Evolutionary conservation across 2,888 invertebrate genomes (phyloP), one percentile per base, ranked within the genome.

Genomic region (Acanthosepion lycidas): DNA sequence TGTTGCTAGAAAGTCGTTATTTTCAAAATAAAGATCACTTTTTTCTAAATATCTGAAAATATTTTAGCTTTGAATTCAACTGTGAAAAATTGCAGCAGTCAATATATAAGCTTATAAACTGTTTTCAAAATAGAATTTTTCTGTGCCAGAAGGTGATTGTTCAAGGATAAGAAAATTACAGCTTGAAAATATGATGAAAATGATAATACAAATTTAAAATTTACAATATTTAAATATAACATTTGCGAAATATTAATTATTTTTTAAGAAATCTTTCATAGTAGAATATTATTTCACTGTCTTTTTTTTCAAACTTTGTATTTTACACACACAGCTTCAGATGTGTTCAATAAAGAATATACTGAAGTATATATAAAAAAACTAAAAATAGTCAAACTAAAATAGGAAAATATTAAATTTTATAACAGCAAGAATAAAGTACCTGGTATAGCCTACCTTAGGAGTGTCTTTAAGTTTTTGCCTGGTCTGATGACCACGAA

Each of bases 401-500:
- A 78, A n/a, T 33, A 15, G 18, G n/a, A 78, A 78, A 78, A 78
- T 3, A 33, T 78, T 78, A n/a, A 33, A n/a, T 78, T n/a, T 78
- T 33, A 78, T 23, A 78, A 33, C n/a, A 78, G 78, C n/a, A 33
- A 12, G n/a, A 78, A 78, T 4, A 78, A 78, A 78, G n/a, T n/a
- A 78, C 78, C 78, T 15, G n/a, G n/a, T 18, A 78, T 78, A 78
- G 78, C 94, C 94, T 94, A 94, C 94, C 94, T 94, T 5, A 26
- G 49, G 28, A n/a, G n/a, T 95, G n/a, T 92, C 95, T 51, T 95
- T 95, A 48, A 96, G 92, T 55, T 96, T 96, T 95, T 96, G 95
- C n/a, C 97, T 95, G 33, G 96, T 95, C 95, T 96, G 95, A 95
- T 96, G 96, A 91, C 97, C 97, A 95, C 96, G 96, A 95, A 96